Evolutionary conservation across 2,888 invertebrate species (phyloP).

Genomic region (Bembecia ichneumoniformis): DNA sequence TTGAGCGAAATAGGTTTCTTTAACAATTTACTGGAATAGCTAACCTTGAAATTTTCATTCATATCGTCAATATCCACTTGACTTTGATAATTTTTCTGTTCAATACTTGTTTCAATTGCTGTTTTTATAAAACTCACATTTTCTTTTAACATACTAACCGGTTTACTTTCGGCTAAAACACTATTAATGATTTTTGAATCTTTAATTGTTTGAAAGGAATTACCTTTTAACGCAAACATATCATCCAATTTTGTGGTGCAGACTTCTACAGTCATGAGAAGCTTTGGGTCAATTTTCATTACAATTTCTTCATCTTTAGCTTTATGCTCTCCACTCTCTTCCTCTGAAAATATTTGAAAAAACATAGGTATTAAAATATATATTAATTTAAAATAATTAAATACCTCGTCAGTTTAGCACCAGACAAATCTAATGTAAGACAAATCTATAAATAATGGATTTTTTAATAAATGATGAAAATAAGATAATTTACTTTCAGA

Average conservation of each 20-base stretch:
- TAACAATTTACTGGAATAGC: constrained; percentile 35
- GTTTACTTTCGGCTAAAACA: constrained; percentile 40
- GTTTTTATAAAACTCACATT: constrained; percentile 11
- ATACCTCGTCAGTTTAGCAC: neutral
- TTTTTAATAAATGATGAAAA: neutral
- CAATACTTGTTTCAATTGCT: neutral
- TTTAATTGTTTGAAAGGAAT: constrained; percentile 19
- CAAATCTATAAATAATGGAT: too few species aligned
- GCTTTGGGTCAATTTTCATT: constrained; percentile 43
- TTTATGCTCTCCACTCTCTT: neutral
- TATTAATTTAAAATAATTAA: neutral
- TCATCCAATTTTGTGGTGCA: constrained; percentile 46
- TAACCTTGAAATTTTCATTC: constrained; percentile 25
- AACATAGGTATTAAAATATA: neutral
- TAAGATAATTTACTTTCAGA: neutral
- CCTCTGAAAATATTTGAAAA: neutral
- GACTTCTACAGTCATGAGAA: constrained; percentile 43
- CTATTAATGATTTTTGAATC: constrained; percentile 28
- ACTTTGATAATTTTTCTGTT: constrained; percentile 6
- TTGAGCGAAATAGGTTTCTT: constrained; percentile 43
- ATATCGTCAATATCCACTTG: constrained; percentile 8
- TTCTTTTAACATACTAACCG: constrained; percentile 14
- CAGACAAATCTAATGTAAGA: too few species aligned
- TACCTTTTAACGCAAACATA: constrained; percentile 34
- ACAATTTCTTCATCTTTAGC: constrained; percentile 9